These are phyloP conservation scores for Cheilosia pagana DNA, from an alignment of 2,888 invertebrate genomes.

Conservation along the genomic window DNA sequence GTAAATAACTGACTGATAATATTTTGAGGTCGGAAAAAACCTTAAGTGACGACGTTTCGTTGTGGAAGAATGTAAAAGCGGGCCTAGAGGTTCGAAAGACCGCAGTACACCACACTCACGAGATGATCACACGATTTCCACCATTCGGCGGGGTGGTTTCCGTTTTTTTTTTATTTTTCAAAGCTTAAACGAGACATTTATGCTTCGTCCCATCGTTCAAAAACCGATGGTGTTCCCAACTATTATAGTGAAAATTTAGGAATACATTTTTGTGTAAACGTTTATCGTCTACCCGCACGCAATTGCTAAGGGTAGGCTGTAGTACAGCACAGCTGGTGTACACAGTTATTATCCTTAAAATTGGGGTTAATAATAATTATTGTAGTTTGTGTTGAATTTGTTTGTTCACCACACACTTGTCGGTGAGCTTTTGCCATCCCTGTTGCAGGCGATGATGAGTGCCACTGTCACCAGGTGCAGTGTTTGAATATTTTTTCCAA, in stretches of 20 bases:
- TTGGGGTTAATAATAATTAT: conserved; percentile 54
- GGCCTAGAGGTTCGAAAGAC: conserved; percentile 38
- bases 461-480: conserved; percentile 54
- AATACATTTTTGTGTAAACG: conserved; percentile 42
- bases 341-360: conserved; percentile 52
- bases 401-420: conserved; percentile 45
- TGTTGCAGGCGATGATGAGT: conserved; percentile 11
- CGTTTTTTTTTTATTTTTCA: conserved; percentile 5
- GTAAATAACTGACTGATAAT: conserved; percentile 71
- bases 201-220: conserved; percentile 15
- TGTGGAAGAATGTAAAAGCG: conserved; percentile 34
- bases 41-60: conserved; percentile 30
- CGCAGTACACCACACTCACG: conserved; percentile 45
- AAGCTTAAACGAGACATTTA: conserved; percentile 49
- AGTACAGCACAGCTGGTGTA: conserved; percentile 14
- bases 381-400: conserved; percentile 8
- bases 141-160: conserved; percentile 7
- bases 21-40: conserved; percentile 61
- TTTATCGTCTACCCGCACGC: conserved; percentile 62
- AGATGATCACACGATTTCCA: conserved; percentile 34
- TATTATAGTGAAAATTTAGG: conserved; percentile 51
- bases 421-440: conserved; percentile 46
- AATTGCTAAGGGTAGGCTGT: conserved; percentile 29
- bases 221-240: conserved; percentile 24
- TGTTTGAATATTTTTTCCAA: conserved; percentile 10